These are phyloP conservation scores for Leptopilina boulardi DNA, from an alignment of 1,140 invertebrate genomes.

Conservation along the genomic window DNA sequence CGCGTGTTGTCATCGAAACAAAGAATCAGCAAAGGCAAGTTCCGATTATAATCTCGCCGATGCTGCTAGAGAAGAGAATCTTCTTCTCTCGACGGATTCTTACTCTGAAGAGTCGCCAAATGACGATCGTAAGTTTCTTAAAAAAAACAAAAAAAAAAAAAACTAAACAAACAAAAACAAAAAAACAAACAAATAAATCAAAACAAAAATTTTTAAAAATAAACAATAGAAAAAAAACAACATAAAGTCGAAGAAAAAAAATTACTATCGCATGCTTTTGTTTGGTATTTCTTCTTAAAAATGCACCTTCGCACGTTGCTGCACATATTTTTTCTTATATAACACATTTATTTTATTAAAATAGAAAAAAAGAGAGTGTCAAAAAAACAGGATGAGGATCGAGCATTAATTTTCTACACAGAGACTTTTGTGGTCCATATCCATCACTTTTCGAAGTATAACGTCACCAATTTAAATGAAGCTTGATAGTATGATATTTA, in stretches of 20 bases:
- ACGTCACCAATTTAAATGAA: too few relatives aligned
- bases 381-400: neutral
- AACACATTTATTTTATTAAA: neutral
- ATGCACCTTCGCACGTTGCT: neutral
- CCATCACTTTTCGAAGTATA: too few relatives aligned
- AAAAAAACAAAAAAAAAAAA: slow-evolving; percentile 39
- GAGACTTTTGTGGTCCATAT: too few relatives aligned
- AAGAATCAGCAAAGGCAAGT: slow-evolving; percentile 79
- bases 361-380: neutral
- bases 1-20: slow-evolving; percentile 88
- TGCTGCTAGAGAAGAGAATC: slow-evolving; percentile 80
- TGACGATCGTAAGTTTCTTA: slow-evolving; percentile 74
- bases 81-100: slow-evolving; percentile 77
- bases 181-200: neutral
- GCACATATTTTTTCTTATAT: neutral
- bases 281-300: slow-evolving; percentile 23
- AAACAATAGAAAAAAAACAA: neutral
- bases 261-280: slow-evolving; percentile 31
- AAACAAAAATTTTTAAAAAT: neutral
- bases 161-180: neutral
- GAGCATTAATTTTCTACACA: neutral
- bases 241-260: neutral
- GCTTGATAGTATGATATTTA: too few relatives aligned
- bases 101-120: slow-evolving; percentile 74
- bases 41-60: slow-evolving; percentile 75